phyloP scores from a whole-genome alignment of 2,888 invertebrate species.

The Anticlea derivata region DNA sequence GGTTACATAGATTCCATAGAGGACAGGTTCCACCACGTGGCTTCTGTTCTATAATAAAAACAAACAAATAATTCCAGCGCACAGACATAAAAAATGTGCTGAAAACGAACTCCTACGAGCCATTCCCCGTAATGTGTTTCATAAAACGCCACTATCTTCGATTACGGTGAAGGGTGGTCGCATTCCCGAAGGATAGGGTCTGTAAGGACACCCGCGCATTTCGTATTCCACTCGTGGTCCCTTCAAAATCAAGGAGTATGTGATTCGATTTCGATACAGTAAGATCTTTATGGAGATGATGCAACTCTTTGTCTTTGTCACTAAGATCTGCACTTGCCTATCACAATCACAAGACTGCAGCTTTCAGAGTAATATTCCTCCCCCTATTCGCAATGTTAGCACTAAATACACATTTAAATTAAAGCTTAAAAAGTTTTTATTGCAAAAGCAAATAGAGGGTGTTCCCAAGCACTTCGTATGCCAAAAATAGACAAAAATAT shows the following conservation, averaged over 20 bases:
- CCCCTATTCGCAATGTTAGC: too few relatives aligned
- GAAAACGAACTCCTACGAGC: conserved; percentile 27
- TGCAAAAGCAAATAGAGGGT: too few relatives aligned
- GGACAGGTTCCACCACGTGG: too few relatives aligned
- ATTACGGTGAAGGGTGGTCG: conserved; percentile 47
- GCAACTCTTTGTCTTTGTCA: too few relatives aligned
- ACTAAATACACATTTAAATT: too few relatives aligned
- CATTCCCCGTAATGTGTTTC: conserved; percentile 36
- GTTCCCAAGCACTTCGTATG: too few relatives aligned
- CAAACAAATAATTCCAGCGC: conserved; percentile 11
- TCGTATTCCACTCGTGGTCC: conserved; percentile 68
- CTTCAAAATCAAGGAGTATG: conserved; percentile 82
- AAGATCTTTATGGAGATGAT: conserved; percentile 50
- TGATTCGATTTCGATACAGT: conserved; percentile 80
- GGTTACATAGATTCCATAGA: too few relatives aligned
- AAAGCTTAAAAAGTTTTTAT: too few relatives aligned
- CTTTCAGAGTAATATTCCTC: too few relatives aligned
- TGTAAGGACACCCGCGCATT: conserved; percentile 50
- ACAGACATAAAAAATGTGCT: conserved; percentile 17
- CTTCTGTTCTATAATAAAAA: neutral
- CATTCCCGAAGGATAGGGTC: conserved; percentile 45
- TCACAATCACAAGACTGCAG: too few relatives aligned
- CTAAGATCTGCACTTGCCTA: too few relatives aligned
- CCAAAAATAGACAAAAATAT: too few relatives aligned
- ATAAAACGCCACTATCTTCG: conserved; percentile 41